Conservation (phyloP, 2,888 invertebrate species). For the Galerucella calmariensis region DNA sequence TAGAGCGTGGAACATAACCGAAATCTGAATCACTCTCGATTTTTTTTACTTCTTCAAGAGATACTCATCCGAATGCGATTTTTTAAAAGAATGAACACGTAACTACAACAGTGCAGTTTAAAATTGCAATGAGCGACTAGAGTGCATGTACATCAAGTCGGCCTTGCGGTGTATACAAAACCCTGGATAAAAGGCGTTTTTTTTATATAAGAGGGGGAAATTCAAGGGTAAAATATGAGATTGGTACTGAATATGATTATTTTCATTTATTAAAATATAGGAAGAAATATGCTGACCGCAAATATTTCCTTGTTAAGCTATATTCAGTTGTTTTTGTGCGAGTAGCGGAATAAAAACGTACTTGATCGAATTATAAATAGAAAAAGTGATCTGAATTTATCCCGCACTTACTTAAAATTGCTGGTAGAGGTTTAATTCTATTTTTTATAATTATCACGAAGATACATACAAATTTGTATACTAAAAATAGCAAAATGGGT, state of each 20-base stretch:
- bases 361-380: conserved; percentile 23
- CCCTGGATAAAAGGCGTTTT: conserved; percentile 63
- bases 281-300: conserved; percentile 42
- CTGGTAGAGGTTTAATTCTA: neutral
- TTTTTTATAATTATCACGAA: neutral
- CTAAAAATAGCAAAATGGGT: no score
- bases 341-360: conserved; percentile 23
- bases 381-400: conserved; percentile 8
- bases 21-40: conserved; percentile 32
- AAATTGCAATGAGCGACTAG: conserved; percentile 55
- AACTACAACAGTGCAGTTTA: conserved; percentile 50
- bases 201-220: conserved; percentile 58
- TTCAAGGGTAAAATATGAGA: conserved; percentile 61
- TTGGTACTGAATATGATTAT: conserved; percentile 51
- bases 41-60: conserved; percentile 27
- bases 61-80: conserved; percentile 29
- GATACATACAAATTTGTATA: no score
- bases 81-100: conserved; percentile 46
- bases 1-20: conserved; percentile 38
- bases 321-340: conserved; percentile 16
- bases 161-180: conserved; percentile 61
- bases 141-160: conserved; percentile 56
- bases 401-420: neutral
- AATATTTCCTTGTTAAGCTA: conserved; percentile 38
- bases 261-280: conserved; percentile 45